phyloP scores from a whole-genome alignment of 1,140 invertebrate genomes.

The Drosophila orosa region DNA sequence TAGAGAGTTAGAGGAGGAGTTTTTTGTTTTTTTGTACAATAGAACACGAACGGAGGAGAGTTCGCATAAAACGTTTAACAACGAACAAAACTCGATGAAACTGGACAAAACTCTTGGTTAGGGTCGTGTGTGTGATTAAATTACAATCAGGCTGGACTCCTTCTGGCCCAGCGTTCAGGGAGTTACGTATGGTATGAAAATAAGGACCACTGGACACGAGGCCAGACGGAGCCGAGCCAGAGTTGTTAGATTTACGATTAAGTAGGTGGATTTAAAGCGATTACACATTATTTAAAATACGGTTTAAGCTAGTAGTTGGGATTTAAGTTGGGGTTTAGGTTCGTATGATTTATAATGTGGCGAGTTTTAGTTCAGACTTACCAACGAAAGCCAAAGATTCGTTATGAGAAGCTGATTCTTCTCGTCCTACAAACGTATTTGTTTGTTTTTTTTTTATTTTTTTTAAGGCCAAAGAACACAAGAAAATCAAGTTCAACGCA shows the following conservation, averaged over 20 bases:
- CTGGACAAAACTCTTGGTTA: slow-evolving; percentile 32
- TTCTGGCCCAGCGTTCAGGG: slow-evolving; percentile 23
- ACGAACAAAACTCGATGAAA: slow-evolving; percentile 26
- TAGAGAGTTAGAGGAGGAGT: slow-evolving; percentile 1
- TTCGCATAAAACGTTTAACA: slow-evolving; percentile 25
- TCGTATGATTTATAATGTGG: slow-evolving; percentile 53
- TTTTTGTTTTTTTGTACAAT: slow-evolving; percentile 33
- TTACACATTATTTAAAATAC: slow-evolving; percentile 69
- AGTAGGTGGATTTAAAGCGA: slow-evolving; percentile 61
- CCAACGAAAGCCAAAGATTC: slow-evolving; percentile 94
- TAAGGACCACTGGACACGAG: background rate
- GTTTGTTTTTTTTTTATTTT: slow-evolving; percentile 50
- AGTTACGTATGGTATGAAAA: background rate
- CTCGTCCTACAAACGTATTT: slow-evolving; percentile 89
- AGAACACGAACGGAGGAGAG: slow-evolving; percentile 1
- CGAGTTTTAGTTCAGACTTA: slow-evolving; percentile 88
- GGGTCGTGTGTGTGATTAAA: slow-evolving; percentile 69
- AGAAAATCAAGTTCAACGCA: slow-evolving; percentile 39
- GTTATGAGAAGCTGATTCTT: slow-evolving; percentile 94
- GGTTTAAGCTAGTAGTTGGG: slow-evolving; percentile 39
- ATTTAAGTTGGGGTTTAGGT: slow-evolving; percentile 50
- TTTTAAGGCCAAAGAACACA: slow-evolving; percentile 59
- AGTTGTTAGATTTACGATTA: slow-evolving; percentile 45
- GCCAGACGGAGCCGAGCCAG: slow-evolving; percentile 26
- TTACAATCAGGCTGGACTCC: slow-evolving; percentile 59